Evolutionary conservation across 2,113 vertebrate genomes (phyloP).

Genomic region (Noctilio leporinus): DNA sequence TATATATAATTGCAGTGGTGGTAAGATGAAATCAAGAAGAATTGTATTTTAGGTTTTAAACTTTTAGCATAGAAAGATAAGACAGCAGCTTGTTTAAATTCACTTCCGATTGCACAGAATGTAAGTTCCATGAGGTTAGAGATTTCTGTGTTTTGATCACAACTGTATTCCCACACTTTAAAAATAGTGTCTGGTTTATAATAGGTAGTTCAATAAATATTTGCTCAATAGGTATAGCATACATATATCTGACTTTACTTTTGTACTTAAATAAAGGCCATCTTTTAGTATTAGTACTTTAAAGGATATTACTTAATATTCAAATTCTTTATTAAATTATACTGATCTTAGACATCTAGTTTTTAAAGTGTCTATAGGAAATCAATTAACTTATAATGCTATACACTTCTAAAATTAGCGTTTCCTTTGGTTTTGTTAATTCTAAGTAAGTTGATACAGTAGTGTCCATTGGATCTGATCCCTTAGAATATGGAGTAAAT

Average conservation of each 20-base stretch:
- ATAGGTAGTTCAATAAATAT: background rate
- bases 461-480: background rate
- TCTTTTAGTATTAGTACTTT: background rate
- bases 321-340: background rate
- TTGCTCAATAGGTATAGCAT: background rate
- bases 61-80: background rate
- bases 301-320: background rate
- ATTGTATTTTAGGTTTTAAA: constrained; percentile 27
- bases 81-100: background rate
- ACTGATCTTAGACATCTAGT: background rate
- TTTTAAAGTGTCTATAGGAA: background rate
- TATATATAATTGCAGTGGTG: background rate
- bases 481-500: background rate
- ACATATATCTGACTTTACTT: background rate
- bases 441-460: background rate
- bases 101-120: background rate
- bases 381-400: background rate
- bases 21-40: background rate
- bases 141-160: background rate
- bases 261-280: constrained; percentile 25
- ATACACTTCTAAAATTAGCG: background rate
- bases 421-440: background rate
- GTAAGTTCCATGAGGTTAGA: background rate
- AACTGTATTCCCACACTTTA: background rate
- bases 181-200: background rate